These are phyloP conservation scores for Andrena bicolor DNA, from an alignment of 2,888 invertebrate species.

Conservation along the genomic window DNA sequence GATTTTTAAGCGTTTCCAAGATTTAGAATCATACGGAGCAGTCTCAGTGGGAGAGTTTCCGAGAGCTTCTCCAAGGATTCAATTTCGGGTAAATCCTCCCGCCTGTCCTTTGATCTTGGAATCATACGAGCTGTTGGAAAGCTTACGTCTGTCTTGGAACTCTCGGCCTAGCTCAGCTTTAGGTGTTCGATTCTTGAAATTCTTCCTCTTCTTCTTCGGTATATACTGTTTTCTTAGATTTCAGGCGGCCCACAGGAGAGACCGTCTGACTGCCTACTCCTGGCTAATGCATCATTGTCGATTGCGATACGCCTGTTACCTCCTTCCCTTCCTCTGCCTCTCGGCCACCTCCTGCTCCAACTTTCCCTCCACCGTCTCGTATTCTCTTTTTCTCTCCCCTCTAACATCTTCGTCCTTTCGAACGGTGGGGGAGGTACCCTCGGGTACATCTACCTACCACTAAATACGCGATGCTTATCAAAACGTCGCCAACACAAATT, in stretches of 20 bases:
- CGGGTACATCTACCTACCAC: conserved; percentile 65
- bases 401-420: conserved; percentile 36
- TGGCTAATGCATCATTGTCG: conserved; percentile 76
- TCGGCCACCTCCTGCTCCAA: conserved; percentile 58
- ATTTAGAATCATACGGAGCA: conserved; percentile 6
- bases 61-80: background rate
- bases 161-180: background rate
- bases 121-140: conserved; percentile 10
- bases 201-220: background rate
- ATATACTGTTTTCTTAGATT: conserved; percentile 28
- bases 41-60: background rate
- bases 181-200: background rate
- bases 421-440: conserved; percentile 46
- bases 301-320: conserved; percentile 69
- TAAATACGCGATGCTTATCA: conserved; percentile 30
- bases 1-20: background rate
- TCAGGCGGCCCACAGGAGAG: conserved; percentile 60
- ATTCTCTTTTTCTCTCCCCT: conserved; percentile 47
- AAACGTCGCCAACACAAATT: conserved; percentile 47
- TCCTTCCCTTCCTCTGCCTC: conserved; percentile 69
- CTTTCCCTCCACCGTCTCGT: conserved; percentile 56
- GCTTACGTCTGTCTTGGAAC: background rate
- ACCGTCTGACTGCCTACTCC: conserved; percentile 68
- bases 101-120: background rate
- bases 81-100: background rate